Conservation (phyloP, 2,113 vertebrate genomes). For the Thunnus maccoyii region DNA sequence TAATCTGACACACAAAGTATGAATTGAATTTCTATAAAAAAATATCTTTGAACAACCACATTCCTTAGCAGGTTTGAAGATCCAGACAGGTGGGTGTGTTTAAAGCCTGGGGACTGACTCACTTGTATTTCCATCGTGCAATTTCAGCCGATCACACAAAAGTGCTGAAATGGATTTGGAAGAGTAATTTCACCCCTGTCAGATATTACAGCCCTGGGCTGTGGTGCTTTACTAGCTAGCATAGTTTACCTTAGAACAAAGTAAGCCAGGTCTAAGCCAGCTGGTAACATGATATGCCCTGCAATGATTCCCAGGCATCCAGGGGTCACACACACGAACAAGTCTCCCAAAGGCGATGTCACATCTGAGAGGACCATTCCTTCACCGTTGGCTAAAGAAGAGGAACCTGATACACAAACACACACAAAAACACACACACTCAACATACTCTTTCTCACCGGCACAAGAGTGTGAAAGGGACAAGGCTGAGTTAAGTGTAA, state of each 20-base stretch:
- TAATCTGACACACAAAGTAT: constrained; percentile 12
- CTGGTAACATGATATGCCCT: constrained; percentile 65
- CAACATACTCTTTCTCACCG: constrained; percentile 5
- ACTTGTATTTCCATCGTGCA: constrained; percentile 64
- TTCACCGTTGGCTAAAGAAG: constrained; percentile 40
- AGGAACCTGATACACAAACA: constrained; percentile 60
- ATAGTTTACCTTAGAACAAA: constrained; percentile 77
- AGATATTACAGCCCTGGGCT: constrained; percentile 59
- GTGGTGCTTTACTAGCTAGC: constrained; percentile 47
- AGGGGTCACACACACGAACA: constrained; percentile 72
- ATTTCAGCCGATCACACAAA: constrained; percentile 62
- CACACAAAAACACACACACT: constrained; percentile 33
- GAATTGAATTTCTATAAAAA: constrained; percentile 40
- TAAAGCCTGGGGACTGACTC: constrained; percentile 49
- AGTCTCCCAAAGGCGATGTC: constrained; percentile 52
- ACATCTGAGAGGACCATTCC: constrained; percentile 51
- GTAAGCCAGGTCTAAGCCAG: constrained; percentile 62
- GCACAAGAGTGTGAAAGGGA: constrained; percentile 68
- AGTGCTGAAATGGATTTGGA: constrained; percentile 58
- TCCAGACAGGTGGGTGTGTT: constrained; percentile 51
- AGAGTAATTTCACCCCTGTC: constrained; percentile 67
- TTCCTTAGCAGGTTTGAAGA: constrained; percentile 33
- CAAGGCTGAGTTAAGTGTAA: constrained; percentile 65
- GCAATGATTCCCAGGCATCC: constrained; percentile 76
- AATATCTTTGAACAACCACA: constrained; percentile 38